phyloP scores from a whole-genome alignment of 2,797 vertebrate genomes.

The Sparidentex hasta region DNA sequence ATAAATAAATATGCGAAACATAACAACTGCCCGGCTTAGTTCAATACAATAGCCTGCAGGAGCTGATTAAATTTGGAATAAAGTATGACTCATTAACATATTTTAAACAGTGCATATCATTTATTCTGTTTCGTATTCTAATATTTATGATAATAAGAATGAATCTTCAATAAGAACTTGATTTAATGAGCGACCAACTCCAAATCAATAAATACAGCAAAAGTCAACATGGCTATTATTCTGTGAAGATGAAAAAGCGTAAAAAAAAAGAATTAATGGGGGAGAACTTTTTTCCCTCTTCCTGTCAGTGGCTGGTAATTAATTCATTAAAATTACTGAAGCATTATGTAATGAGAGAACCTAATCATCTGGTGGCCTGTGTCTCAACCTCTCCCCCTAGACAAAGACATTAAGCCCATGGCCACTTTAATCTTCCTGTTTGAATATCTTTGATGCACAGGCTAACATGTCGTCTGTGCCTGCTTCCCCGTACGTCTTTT shows the following conservation, averaged over 20 bases:
- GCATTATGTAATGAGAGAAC: conserved; percentile 79
- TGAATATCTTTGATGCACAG: conserved; percentile 78
- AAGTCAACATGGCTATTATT: conserved; percentile 45
- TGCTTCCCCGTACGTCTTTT: conserved; percentile 64
- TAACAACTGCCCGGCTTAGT: conserved; percentile 7
- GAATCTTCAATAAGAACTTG: conserved; percentile 49
- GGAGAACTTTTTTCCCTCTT: conserved; percentile 15
- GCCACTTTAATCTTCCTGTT: conserved; percentile 72
- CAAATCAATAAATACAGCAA: conserved; percentile 66
- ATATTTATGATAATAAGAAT: conserved; percentile 59
- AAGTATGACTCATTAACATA: conserved; percentile 53
- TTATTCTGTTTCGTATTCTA: conserved; percentile 51
- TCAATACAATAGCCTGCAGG: conserved; percentile 15
- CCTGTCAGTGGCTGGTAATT: conserved; percentile 70
- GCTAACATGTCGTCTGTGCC: conserved; percentile 57
- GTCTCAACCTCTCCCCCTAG: conserved; percentile 67
- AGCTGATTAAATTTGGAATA: conserved; percentile 56
- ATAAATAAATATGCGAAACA: conserved; percentile 25
- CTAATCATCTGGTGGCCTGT: conserved; percentile 73
- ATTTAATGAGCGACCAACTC: conserved; percentile 61
- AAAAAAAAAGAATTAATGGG: conserved; percentile 27
- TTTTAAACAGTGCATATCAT: conserved; percentile 49
- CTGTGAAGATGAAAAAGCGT: conserved; percentile 54
- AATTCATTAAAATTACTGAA: conserved; percentile 77
- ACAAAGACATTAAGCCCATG: conserved; percentile 74